Evolutionary conservation across 2,888 invertebrate genomes (phyloP), one percentile per base, ranked within the genome.

Genomic region (Esperia sulphurella): DNA sequence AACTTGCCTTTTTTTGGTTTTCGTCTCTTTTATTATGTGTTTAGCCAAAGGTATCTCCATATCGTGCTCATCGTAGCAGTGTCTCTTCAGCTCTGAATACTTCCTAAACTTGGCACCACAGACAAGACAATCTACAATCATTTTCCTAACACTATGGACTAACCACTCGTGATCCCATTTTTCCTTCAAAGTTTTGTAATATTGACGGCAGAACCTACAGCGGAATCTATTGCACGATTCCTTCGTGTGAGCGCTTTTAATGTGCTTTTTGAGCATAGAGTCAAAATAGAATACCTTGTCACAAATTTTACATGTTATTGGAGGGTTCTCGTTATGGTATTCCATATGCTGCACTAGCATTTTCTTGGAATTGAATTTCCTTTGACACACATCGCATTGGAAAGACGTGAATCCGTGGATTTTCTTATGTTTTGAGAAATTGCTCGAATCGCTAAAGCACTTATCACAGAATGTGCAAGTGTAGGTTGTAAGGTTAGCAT

Each of bases 91-190:
- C 41, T 86, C 84, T 0, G 80, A 69, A 55, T 83, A 87, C 49
- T 90, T 90, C 40, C 90, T 68, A 48, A 83, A 90, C 57, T 87
- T 80, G 0, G 74, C 67, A 0, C 72, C 78, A 43, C 90, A 90
- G 0, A 80, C 51, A 8, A 69, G 45, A 41, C 90, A 90, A 52
- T 90, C 90, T 0, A 82, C 77, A 0, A 85, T 75, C 51, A 73
- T 73, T 53, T 88, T 90, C 53, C 90, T 76, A 0, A 84, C 74
- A n/a, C 76, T 80, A 51, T 90, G 90, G 0, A 76, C 58, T 0
- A 47, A 42, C 90, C 90, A 90, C 44, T 90, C 88, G 48, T 90
- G 90, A 29, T 90, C 89, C 90, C 90, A 90, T 43, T 88, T 90
- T 21, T 81, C 79, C 46, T 80, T 87, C 38, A 89, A 61, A 45